Evolutionary conservation across 2,888 invertebrate genomes (phyloP), one percentile per base, ranked within the genome.

Genomic region (Acrocera orbiculus): DNA sequence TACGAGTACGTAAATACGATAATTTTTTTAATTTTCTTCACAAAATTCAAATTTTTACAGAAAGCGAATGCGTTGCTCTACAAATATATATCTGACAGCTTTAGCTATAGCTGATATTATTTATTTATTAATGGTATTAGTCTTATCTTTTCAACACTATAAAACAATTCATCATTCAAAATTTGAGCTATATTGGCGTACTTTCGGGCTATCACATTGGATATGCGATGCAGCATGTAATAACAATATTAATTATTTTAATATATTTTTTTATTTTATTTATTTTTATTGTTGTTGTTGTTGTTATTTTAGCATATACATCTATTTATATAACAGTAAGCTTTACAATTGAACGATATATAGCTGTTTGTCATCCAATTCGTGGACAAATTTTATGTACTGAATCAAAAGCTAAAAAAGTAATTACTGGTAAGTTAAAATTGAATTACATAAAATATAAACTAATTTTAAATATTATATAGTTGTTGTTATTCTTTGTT

Each of bases 271-370:
- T 10, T 28, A 22, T 24, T 31, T 2, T 19, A 7, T 19, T 19
- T n/a, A n/a, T 19, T 19, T 19, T 19, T 8, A 7, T 19, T 19
- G 5, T 19, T 19, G 5, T 19, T 7, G 5, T 5, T 24, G 13
- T 24, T 7, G 7, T 26, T 43, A 44, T 46, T 47, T 35, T 42
- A 68, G 67, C 65, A 46, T 76, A 73, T 48, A 71, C 74, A 22
- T 76, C 76, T 30, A 74, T 77, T 29, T 79, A 78, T 74, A 60
- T 80, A 42, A 77, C 76, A 17, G 75, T 78, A 16, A 71, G 76
- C 38, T 80, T 80, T 52, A 79, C 79, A 14, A 63, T 79, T 35
- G 79, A 80, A 56, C 65, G 80, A 30, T 79, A 76, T 60, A 73
- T 79, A 40, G 77, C 76, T 16, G 77, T 79, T 15, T 73, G 76